Evolutionary conservation across 2,113 vertebrate species (phyloP).

Genomic region (Pelmatolapia mariae): DNA sequence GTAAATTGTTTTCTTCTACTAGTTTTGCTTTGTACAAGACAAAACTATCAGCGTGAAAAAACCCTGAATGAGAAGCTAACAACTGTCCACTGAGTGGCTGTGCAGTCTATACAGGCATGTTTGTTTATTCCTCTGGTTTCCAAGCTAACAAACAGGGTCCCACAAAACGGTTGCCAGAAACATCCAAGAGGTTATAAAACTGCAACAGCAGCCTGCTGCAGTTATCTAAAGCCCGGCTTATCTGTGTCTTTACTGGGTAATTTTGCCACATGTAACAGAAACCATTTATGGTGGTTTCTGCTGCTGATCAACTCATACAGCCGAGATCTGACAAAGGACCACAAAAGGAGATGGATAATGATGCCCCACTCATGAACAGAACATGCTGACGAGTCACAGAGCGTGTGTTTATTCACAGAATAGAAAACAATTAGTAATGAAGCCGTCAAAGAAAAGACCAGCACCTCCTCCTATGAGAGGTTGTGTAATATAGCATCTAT

Average conservation of each 20-base stretch:
- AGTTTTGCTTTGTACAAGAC: neutral
- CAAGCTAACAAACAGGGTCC: neutral
- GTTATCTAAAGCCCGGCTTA: neutral
- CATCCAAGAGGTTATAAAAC: neutral
- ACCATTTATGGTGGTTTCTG: neutral
- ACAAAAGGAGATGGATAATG: neutral
- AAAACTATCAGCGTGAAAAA: neutral
- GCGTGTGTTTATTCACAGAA: neutral
- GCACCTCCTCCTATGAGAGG: neutral
- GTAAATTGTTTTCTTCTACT: neutral
- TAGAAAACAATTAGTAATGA: neutral
- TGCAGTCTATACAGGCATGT: neutral
- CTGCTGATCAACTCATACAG: neutral
- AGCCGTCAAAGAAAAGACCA: neutral
- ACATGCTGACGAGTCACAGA: neutral
- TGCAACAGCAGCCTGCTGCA: neutral
- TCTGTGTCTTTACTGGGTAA: neutral
- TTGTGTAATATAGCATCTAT: fast-evolving
- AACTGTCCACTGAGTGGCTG: neutral
- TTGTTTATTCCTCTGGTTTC: neutral
- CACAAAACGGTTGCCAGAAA: neutral
- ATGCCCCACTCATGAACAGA: neutral
- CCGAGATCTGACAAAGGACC: neutral
- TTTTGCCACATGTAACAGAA: neutral
- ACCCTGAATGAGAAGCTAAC: neutral